Base-by-base conservation (phyloP, 2,113 vertebrate genomes). In the Mormoops blainvillei region DNA sequence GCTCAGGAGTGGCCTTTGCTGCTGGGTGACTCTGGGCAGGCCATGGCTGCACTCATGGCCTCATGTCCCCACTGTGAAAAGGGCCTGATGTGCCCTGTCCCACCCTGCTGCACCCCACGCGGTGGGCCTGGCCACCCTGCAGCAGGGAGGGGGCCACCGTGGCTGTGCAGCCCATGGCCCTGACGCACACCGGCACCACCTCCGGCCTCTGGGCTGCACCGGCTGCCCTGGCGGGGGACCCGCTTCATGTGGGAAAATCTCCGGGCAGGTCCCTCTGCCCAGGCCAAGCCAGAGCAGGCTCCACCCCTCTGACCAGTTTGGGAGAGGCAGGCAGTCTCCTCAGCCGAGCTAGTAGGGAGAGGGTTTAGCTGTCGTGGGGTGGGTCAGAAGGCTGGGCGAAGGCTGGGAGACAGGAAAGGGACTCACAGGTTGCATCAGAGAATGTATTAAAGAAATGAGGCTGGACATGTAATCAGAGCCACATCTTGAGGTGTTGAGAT, bases 171-270 rank as follows among this genome's bases (percentile, higher is more conserved):
- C n/a, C 43, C 33, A 3, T 18, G 19, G 70, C 54, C 71, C 24
- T 2, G 10, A 33, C 7, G 22, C 43, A 22, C 0, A 0, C 13
- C 2, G 0, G 38, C 15, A 38, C 58, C 24, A 8, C 41, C 58
- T 33, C n/a, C 5, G 0, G 77, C 31, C 85, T 18, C 58, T 2
- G 3, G 50, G 52, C 43, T 7, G 82, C 18, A 3, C 0, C 13
- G 41, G 61, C 80, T 13, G 50, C 33, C 33, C 76, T 41, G 50
- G 36, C 0, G 2, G 67, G n/a, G 45, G 16, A 33, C 12, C 7
- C 11, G n/a, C 50, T 0, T 0, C 10, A 0, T 6, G 26, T 13
- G 5, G 87, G 36, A 76, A 54, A 38, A 38, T n/a, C 6, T 5
- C 24, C 10, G 3, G 11, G 61, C 45, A 43, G 16, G 38, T n/a